Conservation (phyloP, 1,140 invertebrate genomes). For the Papilio machaon region DNA sequence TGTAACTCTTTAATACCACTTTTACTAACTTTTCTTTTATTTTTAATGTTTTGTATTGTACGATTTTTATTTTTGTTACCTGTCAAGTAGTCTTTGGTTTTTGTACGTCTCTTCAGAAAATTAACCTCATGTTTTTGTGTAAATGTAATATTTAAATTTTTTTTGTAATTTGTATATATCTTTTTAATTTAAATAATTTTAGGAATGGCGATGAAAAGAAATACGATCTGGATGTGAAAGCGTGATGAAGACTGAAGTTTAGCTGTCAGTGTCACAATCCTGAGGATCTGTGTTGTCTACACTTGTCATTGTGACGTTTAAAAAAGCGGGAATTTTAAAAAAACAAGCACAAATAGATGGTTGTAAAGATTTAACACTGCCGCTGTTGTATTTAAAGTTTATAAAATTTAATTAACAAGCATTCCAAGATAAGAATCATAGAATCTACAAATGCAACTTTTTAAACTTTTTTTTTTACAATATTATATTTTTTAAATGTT, state of each 20-base stretch:
- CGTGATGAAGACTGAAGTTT: conserved; percentile 52
- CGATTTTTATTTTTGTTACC: not conserved
- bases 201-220: conserved; percentile 76
- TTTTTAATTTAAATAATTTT: conserved; percentile 58
- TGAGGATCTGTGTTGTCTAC: not conserved
- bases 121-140: not conserved
- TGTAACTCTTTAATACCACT: not conserved
- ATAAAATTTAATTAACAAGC: not conserved
- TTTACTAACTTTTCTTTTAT: conserved; percentile 3
- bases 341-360: not conserved
- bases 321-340: not conserved
- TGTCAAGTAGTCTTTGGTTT: conserved; percentile 18
- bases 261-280: conserved; percentile 5
- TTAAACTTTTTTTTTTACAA: conserved; percentile 23
- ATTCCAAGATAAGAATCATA: not conserved
- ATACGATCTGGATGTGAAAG: conserved; percentile 70
- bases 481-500: conserved; percentile 36
- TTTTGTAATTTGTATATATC: conserved; percentile 30
- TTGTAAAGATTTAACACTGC: not conserved
- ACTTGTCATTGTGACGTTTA: not conserved
- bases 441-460: not conserved
- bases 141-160: not conserved
- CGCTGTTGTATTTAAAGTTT: not conserved
- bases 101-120: not conserved
- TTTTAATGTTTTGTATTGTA: not conserved